Evolutionary conservation across 2,888 invertebrate species (phyloP).

Genomic region (Xanthorhoe spadicearia): DNA sequence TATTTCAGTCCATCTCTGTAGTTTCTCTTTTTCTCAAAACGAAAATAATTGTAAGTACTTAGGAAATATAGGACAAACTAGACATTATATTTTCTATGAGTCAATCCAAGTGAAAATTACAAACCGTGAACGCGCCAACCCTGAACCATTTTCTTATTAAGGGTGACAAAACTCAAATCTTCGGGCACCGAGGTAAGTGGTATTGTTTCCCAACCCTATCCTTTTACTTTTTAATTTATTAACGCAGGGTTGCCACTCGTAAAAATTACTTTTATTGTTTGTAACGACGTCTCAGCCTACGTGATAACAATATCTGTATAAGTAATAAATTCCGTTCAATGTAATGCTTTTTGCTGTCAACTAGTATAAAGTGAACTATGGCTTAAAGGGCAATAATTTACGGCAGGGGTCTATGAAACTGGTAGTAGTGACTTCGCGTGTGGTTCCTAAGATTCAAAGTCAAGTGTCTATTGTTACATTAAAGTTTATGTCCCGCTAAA

Average conservation of each 20-base stretch:
- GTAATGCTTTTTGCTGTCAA: constrained; percentile 50
- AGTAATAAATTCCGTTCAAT: constrained; percentile 75
- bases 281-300: constrained; percentile 83
- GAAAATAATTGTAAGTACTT: not conserved
- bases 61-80: not conserved
- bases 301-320: constrained; percentile 79
- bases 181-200: constrained; percentile 75
- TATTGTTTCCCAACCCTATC: constrained; percentile 77
- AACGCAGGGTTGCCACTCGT: constrained; percentile 80
- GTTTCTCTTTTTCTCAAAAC: too few relatives aligned
- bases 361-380: constrained; percentile 52
- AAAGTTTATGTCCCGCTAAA: constrained; percentile 72
- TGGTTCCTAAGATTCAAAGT: constrained; percentile 68
- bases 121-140: constrained; percentile 47
- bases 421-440: constrained; percentile 57
- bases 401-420: constrained; percentile 40
- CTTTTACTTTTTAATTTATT: constrained; percentile 82
- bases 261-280: constrained; percentile 85
- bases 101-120: not conserved
- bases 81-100: not conserved
- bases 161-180: constrained; percentile 75
- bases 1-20: not conserved
- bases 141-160: constrained; percentile 58
- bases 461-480: constrained; percentile 74
- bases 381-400: constrained; percentile 10